Evolutionary conservation across 2,888 invertebrate species (phyloP), one percentile per base, ranked within the genome.

Genomic region (Atethmia centrago): DNA sequence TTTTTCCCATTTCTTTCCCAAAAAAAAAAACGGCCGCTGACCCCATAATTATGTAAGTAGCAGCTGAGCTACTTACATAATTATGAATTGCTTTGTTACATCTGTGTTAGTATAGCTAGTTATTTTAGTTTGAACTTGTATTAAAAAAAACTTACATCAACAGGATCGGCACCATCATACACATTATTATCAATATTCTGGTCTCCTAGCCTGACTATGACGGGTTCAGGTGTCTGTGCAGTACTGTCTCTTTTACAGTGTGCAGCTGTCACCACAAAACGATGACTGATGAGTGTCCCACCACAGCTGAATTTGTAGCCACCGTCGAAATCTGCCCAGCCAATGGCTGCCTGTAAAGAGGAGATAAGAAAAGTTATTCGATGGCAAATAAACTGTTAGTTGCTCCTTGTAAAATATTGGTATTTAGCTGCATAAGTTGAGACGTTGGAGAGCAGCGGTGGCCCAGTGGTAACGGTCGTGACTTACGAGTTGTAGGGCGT

Each of bases 231-330:
- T 31, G 89, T 74, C 40, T 82, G 84, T 0, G 90, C 88, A 0
- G 79, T 63, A 0, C 91, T 87, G 67, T 91, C 87, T 1, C 87
- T 72, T 25, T 77, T 88, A 81, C 92, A 90, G 75, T 87, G 87
- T 0, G 74, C 88, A 0, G 87, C 87, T 0, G 87, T 87, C 14
- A 87, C 2, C 47, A 98, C 97, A 89, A 96, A 97, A 12, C 93
- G 93, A 1, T 97, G 95, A 69, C 97, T 97, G 72, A 98, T 97
- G 12, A 98, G 93, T 19, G 97, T 96, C 0, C 98, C 98, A 0
- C 98, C 98, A 85, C 98, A 98, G 7, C 88, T 87, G 96, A 97
- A 97, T 0, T 86, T 80, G 78, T 96, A 94, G 0, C 90, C 87
- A 25, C 88, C 91, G 1, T 88, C 86, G 21, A 86, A 84, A 62